Conservation (phyloP, 2,888 invertebrate species). For the Cryptus armator region DNA sequence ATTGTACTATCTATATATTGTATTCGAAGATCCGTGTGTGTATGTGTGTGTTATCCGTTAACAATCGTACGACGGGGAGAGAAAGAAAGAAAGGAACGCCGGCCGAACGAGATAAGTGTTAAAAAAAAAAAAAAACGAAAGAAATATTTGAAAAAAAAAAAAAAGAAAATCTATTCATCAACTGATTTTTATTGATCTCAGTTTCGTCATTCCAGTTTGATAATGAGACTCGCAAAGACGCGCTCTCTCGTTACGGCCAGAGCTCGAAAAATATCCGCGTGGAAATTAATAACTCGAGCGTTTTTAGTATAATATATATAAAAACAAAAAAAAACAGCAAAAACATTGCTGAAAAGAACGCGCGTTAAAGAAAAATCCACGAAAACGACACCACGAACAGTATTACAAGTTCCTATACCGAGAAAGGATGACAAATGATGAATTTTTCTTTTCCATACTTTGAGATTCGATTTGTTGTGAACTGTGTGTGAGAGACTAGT, state of each 20-base stretch:
- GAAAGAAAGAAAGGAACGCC: constrained; percentile 7
- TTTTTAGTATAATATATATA: not conserved
- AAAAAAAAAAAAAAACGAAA: constrained; percentile 41
- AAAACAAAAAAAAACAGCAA: not conserved
- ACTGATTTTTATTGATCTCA: constrained; percentile 22
- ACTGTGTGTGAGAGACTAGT: constrained; percentile 18
- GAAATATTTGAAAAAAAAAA: constrained; percentile 16
- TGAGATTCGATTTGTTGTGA: constrained; percentile 49
- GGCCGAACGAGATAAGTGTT: constrained; percentile 17
- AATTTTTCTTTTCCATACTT: constrained; percentile 31
- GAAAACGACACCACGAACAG: constrained; percentile 78
- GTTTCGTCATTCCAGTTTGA: constrained; percentile 57
- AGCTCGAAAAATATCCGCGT: constrained; percentile 50
- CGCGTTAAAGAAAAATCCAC: constrained; percentile 37
- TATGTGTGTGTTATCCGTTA: constrained; percentile 41
- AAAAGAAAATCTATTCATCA: constrained; percentile 20
- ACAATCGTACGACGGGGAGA: constrained; percentile 14
- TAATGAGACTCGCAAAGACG: constrained; percentile 29
- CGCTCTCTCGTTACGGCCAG: constrained; percentile 21
- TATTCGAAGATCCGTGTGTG: constrained; percentile 56
- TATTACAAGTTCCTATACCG: constrained; percentile 83
- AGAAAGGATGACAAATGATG: constrained; percentile 46
- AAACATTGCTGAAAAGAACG: constrained; percentile 8
- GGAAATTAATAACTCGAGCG: constrained; percentile 17
- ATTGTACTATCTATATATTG: constrained; percentile 61